phyloP scores from a whole-genome alignment of 2,797 vertebrate species.

The Hypotaenidia okinawae region DNA sequence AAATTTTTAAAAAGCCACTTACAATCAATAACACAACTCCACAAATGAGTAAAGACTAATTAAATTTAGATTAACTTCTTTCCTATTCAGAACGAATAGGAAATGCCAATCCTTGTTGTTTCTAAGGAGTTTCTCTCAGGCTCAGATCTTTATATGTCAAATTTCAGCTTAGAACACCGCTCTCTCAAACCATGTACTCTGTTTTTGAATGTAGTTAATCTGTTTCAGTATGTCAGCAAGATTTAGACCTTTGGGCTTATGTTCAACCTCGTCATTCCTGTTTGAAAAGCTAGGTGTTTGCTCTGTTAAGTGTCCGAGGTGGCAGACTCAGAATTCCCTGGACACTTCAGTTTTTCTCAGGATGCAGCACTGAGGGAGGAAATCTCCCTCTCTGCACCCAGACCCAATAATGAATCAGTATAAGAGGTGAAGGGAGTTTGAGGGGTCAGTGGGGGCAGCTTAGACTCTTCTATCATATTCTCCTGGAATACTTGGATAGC shows the following conservation, averaged over 20 bases:
- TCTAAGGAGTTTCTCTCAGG: conserved; percentile 19
- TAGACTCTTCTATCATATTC: background rate
- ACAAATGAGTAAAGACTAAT: background rate
- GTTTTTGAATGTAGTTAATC: conserved; percentile 2
- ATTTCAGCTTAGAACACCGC: conserved; percentile 38
- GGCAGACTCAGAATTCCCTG: background rate
- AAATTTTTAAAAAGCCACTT: background rate
- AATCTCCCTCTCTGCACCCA: background rate
- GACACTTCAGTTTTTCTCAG: background rate
- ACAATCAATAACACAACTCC: background rate
- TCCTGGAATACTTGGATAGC: background rate
- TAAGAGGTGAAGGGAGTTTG: background rate
- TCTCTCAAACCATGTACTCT: background rate
- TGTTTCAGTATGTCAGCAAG: conserved; percentile 49
- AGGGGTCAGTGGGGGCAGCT: background rate
- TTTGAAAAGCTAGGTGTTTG: background rate
- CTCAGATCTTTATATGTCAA: conserved; percentile 18
- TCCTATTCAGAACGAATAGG: background rate
- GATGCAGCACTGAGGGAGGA: background rate
- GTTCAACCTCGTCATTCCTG: background rate
- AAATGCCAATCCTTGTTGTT: conserved; percentile 1
- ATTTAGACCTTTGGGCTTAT: background rate
- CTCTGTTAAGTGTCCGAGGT: background rate
- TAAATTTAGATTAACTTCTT: background rate
- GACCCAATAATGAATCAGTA: background rate